Base-by-base conservation (phyloP, 2,888 invertebrate genomes). In the Chrysolina haemoptera region DNA sequence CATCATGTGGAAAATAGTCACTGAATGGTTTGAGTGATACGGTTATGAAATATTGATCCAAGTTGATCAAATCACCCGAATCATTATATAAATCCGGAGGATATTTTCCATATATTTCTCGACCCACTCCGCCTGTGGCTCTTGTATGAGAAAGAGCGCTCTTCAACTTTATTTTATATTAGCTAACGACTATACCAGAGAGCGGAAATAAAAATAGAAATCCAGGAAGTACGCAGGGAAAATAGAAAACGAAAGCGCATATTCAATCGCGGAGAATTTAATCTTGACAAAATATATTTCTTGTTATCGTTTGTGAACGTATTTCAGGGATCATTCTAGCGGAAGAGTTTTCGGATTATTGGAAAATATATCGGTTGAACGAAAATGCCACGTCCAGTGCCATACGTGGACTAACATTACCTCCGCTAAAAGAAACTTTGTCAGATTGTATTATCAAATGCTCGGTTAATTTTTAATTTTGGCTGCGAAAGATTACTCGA, bases 141-240 rank as follows among this genome's bases (percentile, higher is more conserved):
- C n/a, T 67, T 76, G 70, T 76, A 73, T 59, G n/a, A 59, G 35
- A 59, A 35, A 82, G 80, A 80, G 81, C 77, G 81, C 82, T 77
- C 73, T 80, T 80, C 80, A 78, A 80, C 82, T 80, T 82, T 80
- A 82, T 83, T 80, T 82, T 80, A 82, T 83, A 84, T 84, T 84
- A 84, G 84, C 84, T 84, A 84, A 84, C 84, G 83, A 84, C 82
- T 81, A 70, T 82, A 83, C 77, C 79, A 81, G 82, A 79, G 81
- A 83, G 76, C 80, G 82, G 83, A 84, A 83, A 83, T 84, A 83
- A 84, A 84, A 84, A 84, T 84, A 83, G 83, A 82, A 82, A 82
- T 79, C 74, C 76, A 73, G 78, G 78, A 78, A 74, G 68, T 71
- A 74, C 64, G 76, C 65, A 71, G 78, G 78, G 71, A 82, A 83